Base-by-base conservation (phyloP, 1,140 invertebrate genomes). In the Drosophila kepulauana region DNA sequence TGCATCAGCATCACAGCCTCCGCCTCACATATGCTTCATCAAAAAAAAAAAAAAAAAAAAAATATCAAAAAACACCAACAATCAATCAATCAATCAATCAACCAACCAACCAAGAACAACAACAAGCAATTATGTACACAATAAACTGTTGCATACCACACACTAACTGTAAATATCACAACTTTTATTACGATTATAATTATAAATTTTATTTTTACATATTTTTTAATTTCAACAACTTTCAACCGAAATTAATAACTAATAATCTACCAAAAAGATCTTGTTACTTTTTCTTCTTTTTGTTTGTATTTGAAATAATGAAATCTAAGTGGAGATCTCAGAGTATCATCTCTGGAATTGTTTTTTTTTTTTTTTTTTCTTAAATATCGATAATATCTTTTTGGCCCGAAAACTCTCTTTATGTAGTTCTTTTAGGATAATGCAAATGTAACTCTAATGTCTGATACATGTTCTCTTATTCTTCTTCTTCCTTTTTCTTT, bases 111-210 rank as follows among this genome's bases (percentile, higher is more conserved):
- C 52, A 79, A 68, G 68, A 54, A 70, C 33, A 41, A 58, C 58
- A 68, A 79, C 78, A 74, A 77, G 56, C 74, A 81, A 80, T 75
- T 69, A 76, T 59, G 64, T 61, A 73, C 71, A 74, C 71, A 72
- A 63, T 43, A 43, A 78, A 82, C 49, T 61, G 66, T 75, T 70
- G 67, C 76, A 88, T 81, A 86, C 75, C 78, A 89, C 79, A 84
- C 74, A 89, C 85, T 91, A 91, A 91, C 89, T 91, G 89, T 91
- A 91, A 91, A 91, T 91, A 91, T 91, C 89, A 89, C 78, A 56
- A 56, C 16, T 56, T 33, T 57, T 81, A 69, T 72, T 77, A 79
- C 79, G 71, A 70, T 69, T 78, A 73, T 79, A 58, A 63, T 71
- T 82, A 67, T 58, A 67, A 57, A 61, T 13, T 61, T 51, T 54